Conservation (phyloP, 2,797 vertebrate species). For the Myotis myotis region DNA sequence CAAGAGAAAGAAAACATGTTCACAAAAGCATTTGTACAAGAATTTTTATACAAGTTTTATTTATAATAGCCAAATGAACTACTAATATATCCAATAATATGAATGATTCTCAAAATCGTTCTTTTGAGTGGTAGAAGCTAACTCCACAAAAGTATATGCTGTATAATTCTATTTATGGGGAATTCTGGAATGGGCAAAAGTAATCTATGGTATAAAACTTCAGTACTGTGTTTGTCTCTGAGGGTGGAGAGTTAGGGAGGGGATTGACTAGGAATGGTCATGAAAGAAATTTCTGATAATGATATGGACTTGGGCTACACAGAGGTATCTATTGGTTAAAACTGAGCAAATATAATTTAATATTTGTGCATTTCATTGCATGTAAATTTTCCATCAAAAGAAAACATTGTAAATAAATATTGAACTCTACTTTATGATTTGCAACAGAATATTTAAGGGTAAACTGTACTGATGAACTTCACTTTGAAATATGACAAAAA, state of each 20-base stretch:
- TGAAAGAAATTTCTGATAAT: background rate
- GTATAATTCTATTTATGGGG: background rate
- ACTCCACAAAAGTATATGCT: too few relatives aligned
- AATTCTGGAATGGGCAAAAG: background rate
- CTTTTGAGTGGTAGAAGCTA: too few relatives aligned
- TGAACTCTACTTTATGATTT: background rate
- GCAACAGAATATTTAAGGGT: background rate
- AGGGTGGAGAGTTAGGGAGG: background rate
- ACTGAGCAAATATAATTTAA: background rate
- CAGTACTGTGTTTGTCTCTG: background rate
- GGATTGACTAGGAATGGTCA: background rate
- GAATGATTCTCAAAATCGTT: too few relatives aligned
- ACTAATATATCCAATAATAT: too few relatives aligned
- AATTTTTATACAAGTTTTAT: background rate
- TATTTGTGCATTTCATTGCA: background rate
- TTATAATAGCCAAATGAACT: background rate
- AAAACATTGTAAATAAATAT: background rate
- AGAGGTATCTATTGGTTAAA: background rate
- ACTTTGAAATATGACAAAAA: slow-evolving; percentile 31
- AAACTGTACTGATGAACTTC: background rate
- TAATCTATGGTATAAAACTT: background rate
- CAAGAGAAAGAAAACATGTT: slow-evolving; percentile 1
- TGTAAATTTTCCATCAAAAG: background rate
- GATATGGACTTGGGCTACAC: background rate
- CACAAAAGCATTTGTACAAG: background rate